Percentiles rank a stretch among this genome's conserved stretches.
Conservation (phyloP, 30 jellyfish, hydroid and myxozoan genomes). For the Aurelia coerulea region DNA sequence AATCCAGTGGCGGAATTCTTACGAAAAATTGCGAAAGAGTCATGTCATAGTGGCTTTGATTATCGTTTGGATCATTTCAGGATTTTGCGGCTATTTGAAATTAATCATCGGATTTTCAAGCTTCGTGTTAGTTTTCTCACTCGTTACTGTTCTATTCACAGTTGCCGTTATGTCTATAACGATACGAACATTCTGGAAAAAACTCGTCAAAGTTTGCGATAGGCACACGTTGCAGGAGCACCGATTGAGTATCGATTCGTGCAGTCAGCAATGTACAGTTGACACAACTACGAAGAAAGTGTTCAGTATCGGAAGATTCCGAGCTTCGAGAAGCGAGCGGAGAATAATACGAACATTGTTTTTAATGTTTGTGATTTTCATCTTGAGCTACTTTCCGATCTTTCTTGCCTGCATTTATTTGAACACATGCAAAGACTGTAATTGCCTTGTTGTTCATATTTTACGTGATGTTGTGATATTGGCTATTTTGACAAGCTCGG, state of each 20-base stretch:
- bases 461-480: slow-evolving; percentile 52
- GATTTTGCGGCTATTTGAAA: slow-evolving; percentile 24
- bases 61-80: slow-evolving; percentile 45
- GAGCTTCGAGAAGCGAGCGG: slow-evolving; percentile 70
- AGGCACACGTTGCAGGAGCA: slow-evolving; percentile 31
- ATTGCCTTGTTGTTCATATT: slow-evolving; percentile 70
- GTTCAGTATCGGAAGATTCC: slow-evolving; percentile 64
- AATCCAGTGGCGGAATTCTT: slow-evolving; percentile 36
- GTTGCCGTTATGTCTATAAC: slow-evolving; percentile 62
- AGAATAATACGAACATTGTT: slow-evolving; percentile 66
- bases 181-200: slow-evolving; percentile 69
- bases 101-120: slow-evolving; percentile 35
- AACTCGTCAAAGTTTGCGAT: slow-evolving; percentile 47
- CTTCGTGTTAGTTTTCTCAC: slow-evolving; percentile 45
- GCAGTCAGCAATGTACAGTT: slow-evolving; percentile 50
- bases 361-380: slow-evolving; percentile 60
- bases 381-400: slow-evolving; percentile 63
- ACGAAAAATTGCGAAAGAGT: slow-evolving; percentile 15
- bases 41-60: slow-evolving; percentile 6
- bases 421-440: slow-evolving; percentile 65
- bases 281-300: slow-evolving; percentile 52
- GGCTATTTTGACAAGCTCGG: slow-evolving; percentile 63
- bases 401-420: slow-evolving; percentile 61
- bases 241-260: slow-evolving; percentile 63
- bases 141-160: slow-evolving; percentile 52